Conservation (phyloP, 2,113 vertebrate species). For the pig (Sus scrofa) region DNA sequence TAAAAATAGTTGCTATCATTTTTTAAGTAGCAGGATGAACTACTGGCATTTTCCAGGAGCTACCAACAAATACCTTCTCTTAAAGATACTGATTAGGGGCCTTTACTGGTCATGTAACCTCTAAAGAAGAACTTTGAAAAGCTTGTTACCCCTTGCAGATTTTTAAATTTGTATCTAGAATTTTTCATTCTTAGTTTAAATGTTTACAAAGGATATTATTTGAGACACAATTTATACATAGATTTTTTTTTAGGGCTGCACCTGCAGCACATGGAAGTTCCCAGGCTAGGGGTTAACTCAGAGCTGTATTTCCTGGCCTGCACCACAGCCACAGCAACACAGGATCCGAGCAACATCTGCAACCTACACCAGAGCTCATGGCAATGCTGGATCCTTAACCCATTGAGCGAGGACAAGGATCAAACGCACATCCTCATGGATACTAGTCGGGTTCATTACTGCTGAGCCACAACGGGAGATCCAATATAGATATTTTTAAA, state of each 20-base stretch:
- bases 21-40: slow-evolving; percentile 14
- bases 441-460: no score
- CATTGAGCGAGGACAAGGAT: no score
- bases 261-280: no score
- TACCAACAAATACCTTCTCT: not conserved
- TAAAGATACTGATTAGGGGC: not conserved
- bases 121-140: slow-evolving; percentile 51
- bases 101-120: not conserved
- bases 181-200: slow-evolving; percentile 40
- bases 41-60: not conserved
- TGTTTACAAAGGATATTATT: not conserved
- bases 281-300: no score
- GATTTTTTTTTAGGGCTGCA: not conserved
- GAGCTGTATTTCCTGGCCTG: no score
- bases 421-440: no score
- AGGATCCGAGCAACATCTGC: no score
- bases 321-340: no score
- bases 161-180: not conserved
- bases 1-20: not conserved
- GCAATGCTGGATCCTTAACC: no score
- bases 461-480: no score
- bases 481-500: not conserved
- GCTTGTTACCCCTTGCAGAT: not conserved
- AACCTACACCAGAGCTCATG: no score
- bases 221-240: not conserved